Conservation (phyloP, 2,113 vertebrate species). For the Eidolon helvum region DNA sequence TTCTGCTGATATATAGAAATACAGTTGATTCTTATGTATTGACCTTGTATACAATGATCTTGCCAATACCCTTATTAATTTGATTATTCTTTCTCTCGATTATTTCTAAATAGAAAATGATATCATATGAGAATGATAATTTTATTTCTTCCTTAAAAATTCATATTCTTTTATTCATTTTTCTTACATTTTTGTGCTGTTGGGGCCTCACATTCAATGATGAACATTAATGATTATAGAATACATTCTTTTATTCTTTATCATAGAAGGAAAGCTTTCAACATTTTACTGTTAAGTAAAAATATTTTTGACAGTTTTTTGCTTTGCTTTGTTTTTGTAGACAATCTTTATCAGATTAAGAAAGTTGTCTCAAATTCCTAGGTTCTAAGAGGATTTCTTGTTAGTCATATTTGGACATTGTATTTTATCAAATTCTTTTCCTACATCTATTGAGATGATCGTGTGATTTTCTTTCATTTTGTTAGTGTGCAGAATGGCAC, state of each 20-base stretch:
- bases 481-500: background rate
- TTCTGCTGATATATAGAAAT: background rate
- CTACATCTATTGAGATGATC: background rate
- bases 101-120: background rate
- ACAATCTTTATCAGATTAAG: background rate
- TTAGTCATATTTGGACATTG: background rate
- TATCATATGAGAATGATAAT: background rate
- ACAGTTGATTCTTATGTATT: background rate
- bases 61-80: background rate
- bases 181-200: background rate
- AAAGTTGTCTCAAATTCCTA: background rate
- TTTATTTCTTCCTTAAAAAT: constrained; percentile 1
- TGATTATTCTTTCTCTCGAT: background rate
- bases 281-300: background rate
- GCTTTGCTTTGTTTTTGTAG: background rate
- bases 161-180: background rate
- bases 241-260: background rate
- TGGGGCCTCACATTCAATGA: background rate
- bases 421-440: background rate
- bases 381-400: background rate
- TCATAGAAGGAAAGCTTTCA: background rate
- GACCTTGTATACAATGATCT: background rate
- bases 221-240: background rate
- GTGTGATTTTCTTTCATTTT: background rate
- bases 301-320: background rate